Evolutionary conservation across 2,797 vertebrate species (phyloP).

Genomic region (Odontamblyopus lacepedii): DNA sequence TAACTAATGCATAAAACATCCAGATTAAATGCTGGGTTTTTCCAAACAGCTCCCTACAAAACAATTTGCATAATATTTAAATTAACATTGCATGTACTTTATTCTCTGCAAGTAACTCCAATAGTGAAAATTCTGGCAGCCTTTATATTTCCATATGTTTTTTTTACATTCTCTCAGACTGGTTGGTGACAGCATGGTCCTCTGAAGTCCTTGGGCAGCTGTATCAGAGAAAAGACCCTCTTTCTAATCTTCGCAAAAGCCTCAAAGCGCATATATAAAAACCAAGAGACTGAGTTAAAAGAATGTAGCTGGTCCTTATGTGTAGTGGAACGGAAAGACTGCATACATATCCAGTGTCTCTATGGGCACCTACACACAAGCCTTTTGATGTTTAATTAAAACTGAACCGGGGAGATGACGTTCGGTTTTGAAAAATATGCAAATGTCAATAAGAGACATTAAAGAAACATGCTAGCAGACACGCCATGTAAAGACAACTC

Average conservation of each 20-base stretch:
- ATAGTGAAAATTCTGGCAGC: background rate
- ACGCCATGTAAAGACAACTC: conserved; percentile 46
- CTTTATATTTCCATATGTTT: background rate
- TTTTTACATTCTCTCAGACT: no score
- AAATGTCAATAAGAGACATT: conserved; percentile 76
- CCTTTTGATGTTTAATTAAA: conserved; percentile 84
- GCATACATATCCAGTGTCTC: conserved; percentile 56
- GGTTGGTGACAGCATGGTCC: conserved; percentile 7
- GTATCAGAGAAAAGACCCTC: conserved; percentile 15
- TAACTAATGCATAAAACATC: conserved; percentile 1
- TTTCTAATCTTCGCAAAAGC: conserved; percentile 8
- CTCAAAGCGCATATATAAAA: conserved; percentile 8
- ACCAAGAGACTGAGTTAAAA: conserved; percentile 16
- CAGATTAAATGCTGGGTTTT: background rate
- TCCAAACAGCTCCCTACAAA: background rate
- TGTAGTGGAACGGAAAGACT: conserved; percentile 5
- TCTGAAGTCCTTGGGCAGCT: conserved; percentile 13
- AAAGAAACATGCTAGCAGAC: conserved; percentile 64
- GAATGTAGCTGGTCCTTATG: conserved; percentile 15
- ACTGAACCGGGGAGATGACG: conserved; percentile 39
- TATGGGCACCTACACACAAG: conserved; percentile 49
- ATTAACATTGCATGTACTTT: background rate
- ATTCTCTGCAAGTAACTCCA: no score
- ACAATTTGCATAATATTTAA: conserved; percentile 3
- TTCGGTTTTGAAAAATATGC: conserved; percentile 74